A percentile compares a stretch with the other conserved stretches of the same genome.
Conservation (phyloP, 1,140 invertebrate species). For the Brachionus calyciflorus region DNA sequence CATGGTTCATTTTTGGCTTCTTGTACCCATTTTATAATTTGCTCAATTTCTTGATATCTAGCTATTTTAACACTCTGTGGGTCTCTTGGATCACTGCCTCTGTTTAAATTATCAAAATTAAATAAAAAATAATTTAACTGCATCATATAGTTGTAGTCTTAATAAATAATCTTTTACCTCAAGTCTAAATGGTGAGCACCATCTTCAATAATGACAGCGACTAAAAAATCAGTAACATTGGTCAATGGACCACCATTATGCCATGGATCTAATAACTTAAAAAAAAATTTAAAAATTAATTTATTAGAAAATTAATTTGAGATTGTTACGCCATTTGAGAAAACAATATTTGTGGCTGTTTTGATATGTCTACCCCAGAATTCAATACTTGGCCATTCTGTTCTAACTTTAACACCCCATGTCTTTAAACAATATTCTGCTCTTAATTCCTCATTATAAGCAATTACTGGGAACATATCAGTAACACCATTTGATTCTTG, state of each 20-base stretch:
- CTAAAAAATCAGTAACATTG: conserved; percentile 19
- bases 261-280: conserved; percentile 77
- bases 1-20: conserved; percentile 33
- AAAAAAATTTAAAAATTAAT: neutral
- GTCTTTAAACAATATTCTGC: conserved; percentile 69
- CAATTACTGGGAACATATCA: conserved; percentile 76
- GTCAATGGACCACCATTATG: conserved; percentile 76
- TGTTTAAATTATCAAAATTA: too few relatives aligned
- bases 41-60: conserved; percentile 23
- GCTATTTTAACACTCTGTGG: conserved; percentile 31
- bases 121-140: conserved; percentile 23
- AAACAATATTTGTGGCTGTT: conserved; percentile 70
- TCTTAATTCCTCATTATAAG: conserved; percentile 73
- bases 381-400: conserved; percentile 68
- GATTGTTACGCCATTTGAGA: conserved; percentile 46
- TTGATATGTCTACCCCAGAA: conserved; percentile 80
- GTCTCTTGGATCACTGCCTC: conserved; percentile 34
- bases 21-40: conserved; percentile 40
- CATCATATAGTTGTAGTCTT: neutral
- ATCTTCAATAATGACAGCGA: conserved; percentile 67
- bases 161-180: neutral
- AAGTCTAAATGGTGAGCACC: conserved; percentile 75
- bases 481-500: conserved; percentile 73
- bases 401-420: conserved; percentile 69
- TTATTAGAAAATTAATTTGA: neutral